Evolutionary conservation across 2,888 invertebrate genomes (phyloP).

Genomic region (Drosophila buzzatii): DNA sequence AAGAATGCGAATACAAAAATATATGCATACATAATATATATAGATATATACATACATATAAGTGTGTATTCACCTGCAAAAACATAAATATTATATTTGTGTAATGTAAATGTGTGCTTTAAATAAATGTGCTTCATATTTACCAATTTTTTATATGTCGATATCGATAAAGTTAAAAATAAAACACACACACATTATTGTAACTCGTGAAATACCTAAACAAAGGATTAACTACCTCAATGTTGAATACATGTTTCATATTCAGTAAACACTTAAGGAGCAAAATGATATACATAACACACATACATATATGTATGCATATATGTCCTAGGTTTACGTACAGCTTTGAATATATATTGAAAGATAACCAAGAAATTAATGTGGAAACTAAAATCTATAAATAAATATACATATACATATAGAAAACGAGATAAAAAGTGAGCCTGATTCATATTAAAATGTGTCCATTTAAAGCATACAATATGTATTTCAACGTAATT

Average conservation of each 20-base stretch:
- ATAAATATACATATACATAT: slow-evolving; percentile 32
- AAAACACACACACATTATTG: slow-evolving; percentile 18
- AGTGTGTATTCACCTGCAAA: slow-evolving; percentile 15
- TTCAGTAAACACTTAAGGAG: slow-evolving; percentile 52
- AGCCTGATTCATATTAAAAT: slow-evolving; percentile 72
- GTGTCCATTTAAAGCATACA: slow-evolving; percentile 72
- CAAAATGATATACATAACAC: slow-evolving; percentile 33
- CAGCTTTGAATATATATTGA: slow-evolving; percentile 23
- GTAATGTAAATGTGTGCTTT: slow-evolving; percentile 83
- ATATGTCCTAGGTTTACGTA: slow-evolving; percentile 17
- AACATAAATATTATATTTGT: slow-evolving; percentile 69
- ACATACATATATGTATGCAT: slow-evolving; percentile 21
- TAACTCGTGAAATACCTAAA: slow-evolving; percentile 45
- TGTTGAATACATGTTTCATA: slow-evolving; percentile 69
- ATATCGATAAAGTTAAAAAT: slow-evolving; percentile 16
- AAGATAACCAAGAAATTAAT: slow-evolving; percentile 32
- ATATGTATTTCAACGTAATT: slow-evolving; percentile 57
- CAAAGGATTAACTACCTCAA: slow-evolving; percentile 78
- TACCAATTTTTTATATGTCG: slow-evolving; percentile 51
- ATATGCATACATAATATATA: slow-evolving; percentile 17
- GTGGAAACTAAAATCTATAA: slow-evolving; percentile 48
- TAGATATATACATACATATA: slow-evolving; percentile 27
- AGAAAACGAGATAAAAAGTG: slow-evolving; percentile 52
- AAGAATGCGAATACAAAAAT: slow-evolving; percentile 27
- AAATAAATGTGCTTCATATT: slow-evolving; percentile 82